Conservation (phyloP, 2,797 vertebrate species). For the Eutrigla gurnardus region DNA sequence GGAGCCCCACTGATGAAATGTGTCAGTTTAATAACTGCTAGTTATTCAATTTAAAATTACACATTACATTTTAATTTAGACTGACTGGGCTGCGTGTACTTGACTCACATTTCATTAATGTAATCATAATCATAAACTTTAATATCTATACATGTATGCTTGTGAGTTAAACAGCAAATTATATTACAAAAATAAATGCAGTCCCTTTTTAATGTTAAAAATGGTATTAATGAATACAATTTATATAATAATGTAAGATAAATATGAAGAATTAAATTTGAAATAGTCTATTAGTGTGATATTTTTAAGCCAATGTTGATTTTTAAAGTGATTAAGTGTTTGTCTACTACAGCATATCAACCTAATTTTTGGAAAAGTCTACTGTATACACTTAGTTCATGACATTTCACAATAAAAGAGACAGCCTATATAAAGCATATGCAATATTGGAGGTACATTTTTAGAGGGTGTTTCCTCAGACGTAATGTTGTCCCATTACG, state of each 20-base stretch:
- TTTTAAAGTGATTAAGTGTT: conserved; percentile 38
- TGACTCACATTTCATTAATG: conserved; percentile 16
- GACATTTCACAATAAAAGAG: conserved; percentile 29
- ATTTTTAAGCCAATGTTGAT: conserved; percentile 32
- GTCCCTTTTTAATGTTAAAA: conserved; percentile 9
- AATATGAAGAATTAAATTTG: conserved; percentile 10
- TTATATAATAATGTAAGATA: conserved; percentile 14
- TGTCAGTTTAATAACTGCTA: not conserved
- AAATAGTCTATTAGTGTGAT: conserved; percentile 15
- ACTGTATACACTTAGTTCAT: conserved; percentile 30
- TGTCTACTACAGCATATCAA: conserved; percentile 28
- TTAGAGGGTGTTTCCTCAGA: not conserved
- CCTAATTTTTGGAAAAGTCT: conserved; percentile 37
- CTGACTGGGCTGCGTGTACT: conserved; percentile 34
- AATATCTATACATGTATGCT: conserved; percentile 7
- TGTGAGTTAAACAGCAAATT: conserved; percentile 14
- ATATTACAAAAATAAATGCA: conserved; percentile 21
- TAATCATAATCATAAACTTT: conserved; percentile 10
- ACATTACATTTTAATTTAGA: conserved; percentile 43
- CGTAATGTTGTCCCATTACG: not conserved
- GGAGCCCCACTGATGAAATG: conserved; percentile 26
- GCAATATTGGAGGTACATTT: conserved; percentile 2
- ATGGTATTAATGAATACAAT: conserved; percentile 16
- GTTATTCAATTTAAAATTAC: not conserved
- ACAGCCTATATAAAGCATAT: not conserved